Percentiles rank a stretch among this genome's conserved stretches.
phyloP scores from a whole-genome alignment of 2,113 vertebrate species.

The Xiphophorus couchianus region DNA sequence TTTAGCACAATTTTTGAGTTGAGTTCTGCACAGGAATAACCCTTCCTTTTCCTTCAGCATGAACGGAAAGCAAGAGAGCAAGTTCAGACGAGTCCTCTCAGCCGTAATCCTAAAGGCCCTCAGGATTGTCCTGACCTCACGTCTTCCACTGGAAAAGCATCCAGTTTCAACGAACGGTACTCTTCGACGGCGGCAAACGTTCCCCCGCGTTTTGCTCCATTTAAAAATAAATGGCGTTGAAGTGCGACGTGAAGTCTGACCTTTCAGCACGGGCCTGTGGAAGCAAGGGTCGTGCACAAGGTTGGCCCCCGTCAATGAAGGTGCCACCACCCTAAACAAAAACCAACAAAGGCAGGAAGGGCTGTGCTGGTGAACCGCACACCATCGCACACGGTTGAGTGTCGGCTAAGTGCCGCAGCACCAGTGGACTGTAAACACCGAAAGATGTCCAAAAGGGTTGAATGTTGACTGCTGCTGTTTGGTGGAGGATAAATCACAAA shows the following conservation, averaged over 20 bases:
- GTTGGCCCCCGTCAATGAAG: slow-evolving; percentile 37
- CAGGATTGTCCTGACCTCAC: slow-evolving; percentile 39
- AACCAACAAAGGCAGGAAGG: slow-evolving; percentile 79
- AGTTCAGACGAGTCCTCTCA: slow-evolving; percentile 60
- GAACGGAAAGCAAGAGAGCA: slow-evolving; percentile 35
- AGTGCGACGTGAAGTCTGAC: slow-evolving; percentile 12
- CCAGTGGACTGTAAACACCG: slow-evolving; percentile 47
- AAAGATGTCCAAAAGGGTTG: slow-evolving; percentile 20
- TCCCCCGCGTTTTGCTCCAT: slow-evolving; percentile 26
- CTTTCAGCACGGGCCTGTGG: slow-evolving; percentile 51
- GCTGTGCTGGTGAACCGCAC: slow-evolving; percentile 55
- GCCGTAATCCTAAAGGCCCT: slow-evolving; percentile 48
- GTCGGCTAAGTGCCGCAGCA: slow-evolving; percentile 25
- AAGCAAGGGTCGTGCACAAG: slow-evolving; percentile 42
- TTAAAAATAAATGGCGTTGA: slow-evolving; percentile 49
- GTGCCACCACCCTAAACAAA: slow-evolving; percentile 62
- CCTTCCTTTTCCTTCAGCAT: slow-evolving; percentile 1
- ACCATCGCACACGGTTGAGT: slow-evolving; percentile 28
- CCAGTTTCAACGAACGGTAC: slow-evolving; percentile 56
- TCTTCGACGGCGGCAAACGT: slow-evolving; percentile 11
- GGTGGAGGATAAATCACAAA: background rate
- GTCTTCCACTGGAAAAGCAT: slow-evolving; percentile 37
- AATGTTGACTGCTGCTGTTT: slow-evolving; percentile 2
- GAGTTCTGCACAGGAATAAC: slow-evolving; percentile 15
- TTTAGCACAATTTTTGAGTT: slow-evolving; percentile 14